Conservation (phyloP, 2,888 invertebrate genomes). For the Myopa tessellatipennis region DNA sequence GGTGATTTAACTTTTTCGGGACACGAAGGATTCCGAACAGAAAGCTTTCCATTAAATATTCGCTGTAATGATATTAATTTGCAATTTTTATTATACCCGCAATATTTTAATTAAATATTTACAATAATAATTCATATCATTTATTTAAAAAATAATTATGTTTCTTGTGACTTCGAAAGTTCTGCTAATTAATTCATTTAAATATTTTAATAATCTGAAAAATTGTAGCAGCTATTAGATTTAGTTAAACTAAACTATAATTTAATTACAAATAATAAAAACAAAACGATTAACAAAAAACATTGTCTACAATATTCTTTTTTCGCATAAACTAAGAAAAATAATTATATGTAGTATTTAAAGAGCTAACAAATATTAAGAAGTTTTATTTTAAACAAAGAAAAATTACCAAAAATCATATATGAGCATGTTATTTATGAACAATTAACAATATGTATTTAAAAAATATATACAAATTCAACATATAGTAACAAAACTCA, state of each 20-base stretch:
- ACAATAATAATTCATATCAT: conserved; percentile 19
- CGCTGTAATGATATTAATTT: not conserved
- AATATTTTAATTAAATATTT: not conserved
- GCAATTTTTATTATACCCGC: not conserved
- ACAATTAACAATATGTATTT: conserved; percentile 32
- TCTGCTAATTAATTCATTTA: not conserved
- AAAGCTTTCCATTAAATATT: not conserved
- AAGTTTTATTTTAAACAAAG: conserved; percentile 14
- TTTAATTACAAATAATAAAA: conserved; percentile 13
- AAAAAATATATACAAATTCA: conserved; percentile 2
- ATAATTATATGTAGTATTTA: not conserved
- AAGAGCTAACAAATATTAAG: not conserved
- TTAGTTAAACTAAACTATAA: conserved; percentile 13
- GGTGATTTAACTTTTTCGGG: too few species aligned
- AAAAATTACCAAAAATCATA: conserved; percentile 6
- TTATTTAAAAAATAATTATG: not conserved
- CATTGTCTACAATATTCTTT: conserved; percentile 20
- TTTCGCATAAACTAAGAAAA: conserved; percentile 10
- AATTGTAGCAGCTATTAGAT: conserved; percentile 11
- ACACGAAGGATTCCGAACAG: too few species aligned
- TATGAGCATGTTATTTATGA: conserved; percentile 37
- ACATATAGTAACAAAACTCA: not conserved
- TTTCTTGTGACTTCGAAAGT: not conserved
- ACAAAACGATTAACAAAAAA: not conserved
- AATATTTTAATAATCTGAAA: not conserved